A percentile compares a stretch with the other conserved stretches of the same genome.
These are phyloP conservation scores for Etheostoma spectabile DNA, from an alignment of 2,113 vertebrate species.

Conservation along the genomic window DNA sequence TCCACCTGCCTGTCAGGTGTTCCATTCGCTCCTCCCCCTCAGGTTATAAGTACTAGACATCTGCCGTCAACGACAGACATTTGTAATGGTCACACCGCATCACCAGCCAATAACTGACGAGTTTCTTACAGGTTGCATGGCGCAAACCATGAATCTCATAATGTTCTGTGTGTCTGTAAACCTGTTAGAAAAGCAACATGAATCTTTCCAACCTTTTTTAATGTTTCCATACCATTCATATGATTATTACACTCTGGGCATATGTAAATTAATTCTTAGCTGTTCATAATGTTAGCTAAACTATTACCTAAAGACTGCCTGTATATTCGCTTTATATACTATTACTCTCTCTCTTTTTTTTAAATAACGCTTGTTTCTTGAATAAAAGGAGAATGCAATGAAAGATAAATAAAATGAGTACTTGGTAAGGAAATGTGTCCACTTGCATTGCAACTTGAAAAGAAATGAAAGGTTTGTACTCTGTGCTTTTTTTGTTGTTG, in stretches of 20 bases:
- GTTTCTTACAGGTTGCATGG: conserved; percentile 29
- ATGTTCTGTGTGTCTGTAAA: conserved; percentile 47
- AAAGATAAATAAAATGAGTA: conserved; percentile 52
- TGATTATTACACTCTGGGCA: conserved; percentile 69
- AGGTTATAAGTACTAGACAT: conserved; percentile 53
- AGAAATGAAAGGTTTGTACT: conserved; percentile 70
- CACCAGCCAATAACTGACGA: conserved; percentile 70
- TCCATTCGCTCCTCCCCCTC: conserved; percentile 57
- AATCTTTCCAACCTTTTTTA: conserved; percentile 42
- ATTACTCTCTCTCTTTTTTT: conserved; percentile 64
- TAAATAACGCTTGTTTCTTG: conserved; percentile 55
- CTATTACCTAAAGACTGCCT: conserved; percentile 76
- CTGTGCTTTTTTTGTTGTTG: conserved; percentile 64
- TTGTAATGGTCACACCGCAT: conserved; percentile 55
- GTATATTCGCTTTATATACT: conserved; percentile 77
- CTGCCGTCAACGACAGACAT: conserved; percentile 45
- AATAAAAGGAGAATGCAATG: conserved; percentile 67
- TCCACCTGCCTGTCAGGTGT: conserved; percentile 38
- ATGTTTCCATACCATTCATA: conserved; percentile 43
- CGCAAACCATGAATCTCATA: conserved; percentile 49
- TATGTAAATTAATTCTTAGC: conserved; percentile 73
- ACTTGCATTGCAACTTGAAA: conserved; percentile 64
- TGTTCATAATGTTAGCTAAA: conserved; percentile 80
- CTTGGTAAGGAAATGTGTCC: conserved; percentile 23
- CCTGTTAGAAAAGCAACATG: neutral